Conservation (phyloP, 2,888 invertebrate genomes). For the Axea sp. region DNA sequence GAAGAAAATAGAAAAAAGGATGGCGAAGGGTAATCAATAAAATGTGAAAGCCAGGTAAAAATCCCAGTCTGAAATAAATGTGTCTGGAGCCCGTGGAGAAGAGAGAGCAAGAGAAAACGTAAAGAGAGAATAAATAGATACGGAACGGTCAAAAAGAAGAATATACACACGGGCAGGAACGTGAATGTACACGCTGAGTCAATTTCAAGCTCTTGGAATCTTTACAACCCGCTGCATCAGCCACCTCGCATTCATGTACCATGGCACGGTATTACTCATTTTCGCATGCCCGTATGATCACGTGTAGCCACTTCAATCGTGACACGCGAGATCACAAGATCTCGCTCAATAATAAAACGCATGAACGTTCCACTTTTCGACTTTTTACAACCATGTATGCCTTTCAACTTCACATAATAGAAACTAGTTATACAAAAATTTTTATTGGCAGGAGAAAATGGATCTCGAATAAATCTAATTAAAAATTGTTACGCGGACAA, state of each 20-base stretch:
- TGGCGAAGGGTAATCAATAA: too few species aligned
- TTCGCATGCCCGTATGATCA: constrained; percentile 25
- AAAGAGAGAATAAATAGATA: constrained; percentile 17
- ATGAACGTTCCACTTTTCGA: constrained; percentile 22
- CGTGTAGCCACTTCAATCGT: constrained; percentile 28
- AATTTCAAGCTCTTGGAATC: constrained; percentile 34
- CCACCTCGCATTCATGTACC: constrained; percentile 29
- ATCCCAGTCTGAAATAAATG: constrained; percentile 42
- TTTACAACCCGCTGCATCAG: constrained; percentile 44
- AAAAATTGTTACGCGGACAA: too few species aligned
- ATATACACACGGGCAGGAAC: constrained; percentile 16
- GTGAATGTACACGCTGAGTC: constrained; percentile 38
- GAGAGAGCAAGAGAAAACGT: constrained; percentile 9
- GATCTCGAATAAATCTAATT: too few species aligned
- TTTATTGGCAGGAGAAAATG: background rate
- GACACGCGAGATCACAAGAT: constrained; percentile 29
- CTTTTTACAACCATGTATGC: constrained; percentile 14
- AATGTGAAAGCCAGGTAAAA: constrained; percentile 34
- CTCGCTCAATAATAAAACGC: constrained; percentile 36
- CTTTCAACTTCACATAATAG: constrained; percentile 4
- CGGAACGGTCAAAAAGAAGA: constrained; percentile 26
- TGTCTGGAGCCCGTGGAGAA: constrained; percentile 21
- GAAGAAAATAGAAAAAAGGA: too few species aligned
- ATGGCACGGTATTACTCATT: constrained; percentile 42
- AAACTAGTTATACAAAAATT: constrained; percentile 18